Percentiles rank a stretch among this genome's conserved stretches.
These are phyloP conservation scores for Drosophila arizonae DNA, from an alignment of 1,140 invertebrate species.

Conservation along the genomic window DNA sequence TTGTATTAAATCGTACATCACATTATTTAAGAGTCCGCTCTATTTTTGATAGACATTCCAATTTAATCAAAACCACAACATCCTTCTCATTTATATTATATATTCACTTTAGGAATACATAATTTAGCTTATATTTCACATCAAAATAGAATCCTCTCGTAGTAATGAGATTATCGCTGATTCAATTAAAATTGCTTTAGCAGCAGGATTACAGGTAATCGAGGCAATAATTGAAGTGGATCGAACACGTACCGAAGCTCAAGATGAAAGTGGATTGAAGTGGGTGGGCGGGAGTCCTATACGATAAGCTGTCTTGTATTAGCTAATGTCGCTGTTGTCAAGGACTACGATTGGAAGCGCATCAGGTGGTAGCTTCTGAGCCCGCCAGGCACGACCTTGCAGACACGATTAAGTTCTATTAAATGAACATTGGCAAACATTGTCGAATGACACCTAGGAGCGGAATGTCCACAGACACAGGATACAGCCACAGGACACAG, in stretches of 20 bases:
- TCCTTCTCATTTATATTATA: no score
- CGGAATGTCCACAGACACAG: slow-evolving; percentile 6
- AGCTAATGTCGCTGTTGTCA: neutral
- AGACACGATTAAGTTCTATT: slow-evolving; percentile 43
- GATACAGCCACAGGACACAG: neutral
- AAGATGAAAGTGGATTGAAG: neutral
- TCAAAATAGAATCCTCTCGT: no score
- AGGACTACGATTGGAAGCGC: neutral
- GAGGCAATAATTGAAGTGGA: slow-evolving; percentile 9
- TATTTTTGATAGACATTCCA: no score
- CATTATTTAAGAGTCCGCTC: no score
- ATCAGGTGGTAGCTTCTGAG: slow-evolving; percentile 16
- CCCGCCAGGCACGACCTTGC: slow-evolving; percentile 27
- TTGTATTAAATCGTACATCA: no score
- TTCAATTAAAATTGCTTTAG: no score
- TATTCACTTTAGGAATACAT: no score
- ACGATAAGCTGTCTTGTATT: neutral
- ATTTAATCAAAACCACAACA: no score
- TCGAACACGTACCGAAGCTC: neutral
- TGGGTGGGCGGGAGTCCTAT: neutral
- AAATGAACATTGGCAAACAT: slow-evolving; percentile 40
- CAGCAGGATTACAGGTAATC: neutral
- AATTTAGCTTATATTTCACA: no score
- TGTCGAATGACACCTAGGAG: slow-evolving; percentile 11
- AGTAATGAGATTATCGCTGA: no score